Evolutionary conservation across 2,113 vertebrate genomes (phyloP).

Genomic region (Pionites leucogaster): DNA sequence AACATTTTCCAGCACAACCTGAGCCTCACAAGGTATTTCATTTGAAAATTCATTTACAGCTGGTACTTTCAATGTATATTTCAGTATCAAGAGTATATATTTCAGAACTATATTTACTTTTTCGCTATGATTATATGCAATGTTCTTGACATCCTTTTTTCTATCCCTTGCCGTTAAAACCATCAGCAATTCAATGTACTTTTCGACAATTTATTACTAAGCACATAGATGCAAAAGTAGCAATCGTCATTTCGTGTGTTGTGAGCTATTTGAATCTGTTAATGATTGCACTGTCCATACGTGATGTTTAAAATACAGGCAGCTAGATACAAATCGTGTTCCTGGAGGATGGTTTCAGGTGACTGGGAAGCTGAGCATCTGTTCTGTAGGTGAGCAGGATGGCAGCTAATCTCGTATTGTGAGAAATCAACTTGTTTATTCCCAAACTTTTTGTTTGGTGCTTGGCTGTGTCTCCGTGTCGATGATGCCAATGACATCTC

Average conservation of each 20-base stretch:
- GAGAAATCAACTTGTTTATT: conserved; percentile 10
- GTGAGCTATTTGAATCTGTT: neutral
- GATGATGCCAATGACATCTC: conserved; percentile 44
- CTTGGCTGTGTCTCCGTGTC: conserved; percentile 4
- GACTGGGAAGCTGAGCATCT: conserved; percentile 66
- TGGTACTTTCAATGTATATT: neutral
- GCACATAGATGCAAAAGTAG: neutral
- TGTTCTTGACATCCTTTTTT: neutral
- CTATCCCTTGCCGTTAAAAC: neutral
- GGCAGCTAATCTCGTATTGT: conserved; percentile 55
- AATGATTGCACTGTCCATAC: neutral
- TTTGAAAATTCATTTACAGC: neutral
- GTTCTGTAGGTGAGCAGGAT: conserved; percentile 65
- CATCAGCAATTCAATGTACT: neutral
- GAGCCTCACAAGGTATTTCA: neutral
- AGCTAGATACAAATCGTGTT: neutral
- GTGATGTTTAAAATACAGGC: neutral
- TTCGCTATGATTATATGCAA: neutral
- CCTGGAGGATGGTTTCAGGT: conserved; percentile 41
- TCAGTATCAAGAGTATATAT: neutral
- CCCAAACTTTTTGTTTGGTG: conserved; percentile 27
- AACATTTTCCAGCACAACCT: neutral
- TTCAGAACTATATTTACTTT: neutral
- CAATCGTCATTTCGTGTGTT: neutral
- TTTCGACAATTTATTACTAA: neutral